Base-by-base conservation (phyloP, 2,888 invertebrate species). In the Chloromyia formosa region DNA sequence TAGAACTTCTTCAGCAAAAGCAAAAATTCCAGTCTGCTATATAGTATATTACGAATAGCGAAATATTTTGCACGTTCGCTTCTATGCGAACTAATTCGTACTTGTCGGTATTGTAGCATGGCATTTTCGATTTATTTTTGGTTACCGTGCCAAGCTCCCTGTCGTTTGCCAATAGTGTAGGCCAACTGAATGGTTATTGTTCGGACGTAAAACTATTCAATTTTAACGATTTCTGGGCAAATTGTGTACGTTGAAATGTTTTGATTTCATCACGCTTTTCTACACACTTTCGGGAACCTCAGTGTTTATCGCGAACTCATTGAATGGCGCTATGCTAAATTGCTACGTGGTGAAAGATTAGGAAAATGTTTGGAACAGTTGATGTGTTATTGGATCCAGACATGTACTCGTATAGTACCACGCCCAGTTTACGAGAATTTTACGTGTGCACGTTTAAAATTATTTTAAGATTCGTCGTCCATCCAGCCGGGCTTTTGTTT, bases 181-280 rank as follows among this genome's bases (percentile, higher is more conserved):
- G 56, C 56, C 18, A 20, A 56, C 16, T 56, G 56, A 56, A 56
- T 56, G 56, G 56, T 56, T 56, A 56, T 56, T 56, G 56, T 56
- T 18, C 18, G 27, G 22, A 56, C 10, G 22, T 10, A 16, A 20
- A 20, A 56, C 56, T 4, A 56, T 56, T 56, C 16, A 56, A 56
- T 20, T 20, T 56, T 56, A 20, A n/a, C 22, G 56, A 53, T 53
- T 53, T 12, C 22, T n/a, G 18, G 10, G 20, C 18, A 53, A 35
- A 4, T 14, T 16, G 16, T 53, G 53, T 16, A 53, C 53, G 16
- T 16, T 56, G 56, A 56, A 56, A 20, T 56, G 56, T 56, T 56
- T 56, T 56, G 56, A 10, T 56, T 56, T 56, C 56, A 20, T 53
- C 56, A 20, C 12, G 49, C 49, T 18, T 56, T 56, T 35, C 27